Base-by-base conservation (phyloP, 2,888 invertebrate genomes). In the Chrysolina oricalcia region DNA sequence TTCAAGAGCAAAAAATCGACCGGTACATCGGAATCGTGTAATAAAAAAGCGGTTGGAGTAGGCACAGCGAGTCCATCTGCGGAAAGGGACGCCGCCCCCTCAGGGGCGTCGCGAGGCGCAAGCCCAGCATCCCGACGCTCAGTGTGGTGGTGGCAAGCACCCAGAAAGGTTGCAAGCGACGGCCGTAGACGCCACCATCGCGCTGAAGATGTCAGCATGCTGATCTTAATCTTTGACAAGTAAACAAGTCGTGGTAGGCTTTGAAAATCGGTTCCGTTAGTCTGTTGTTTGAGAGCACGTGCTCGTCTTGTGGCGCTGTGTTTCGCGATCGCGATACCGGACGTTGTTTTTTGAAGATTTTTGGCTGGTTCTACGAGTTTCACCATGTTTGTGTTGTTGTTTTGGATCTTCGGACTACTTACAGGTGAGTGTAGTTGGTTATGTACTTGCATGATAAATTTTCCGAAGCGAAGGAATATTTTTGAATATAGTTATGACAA, bases 61-160 rank as follows among this genome's bases (percentile, higher is more conserved):
- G 78, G 78, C 78, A 74, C 64, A 73, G 70, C 70, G 69, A 74
- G 43, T 76, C 76, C 74, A 76, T 76, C 76, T 76, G 74, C 68
- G 73, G 70, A 73, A 70, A 76, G 76, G 75, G 78, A 76, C 76
- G 81, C 79, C 81, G 78, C 81, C 77, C 81, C 80, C 80, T 70
- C 71, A 66, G 75, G 72, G 69, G 71, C 71, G 73, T 75, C 74
- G 66, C 56, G 77, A 73, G 77, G 85, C 86, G 85, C 85, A 85
- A 80, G 82, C 83, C 79, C 84, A 82, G 85, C 85, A 84, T 84
- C 84, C 83, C 83, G 85, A 83, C 85, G 85, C 84, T 84, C 83
- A 86, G 86, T 86, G 83, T 85, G 84, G 82, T 83, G 84, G 84
- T 81, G 82, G 85, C 83, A 82, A 53, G 75, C 77, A 70, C 71